Evolutionary conservation across 2,888 invertebrate species (phyloP).

Genomic region (Rhimphoctona megacephalus): DNA sequence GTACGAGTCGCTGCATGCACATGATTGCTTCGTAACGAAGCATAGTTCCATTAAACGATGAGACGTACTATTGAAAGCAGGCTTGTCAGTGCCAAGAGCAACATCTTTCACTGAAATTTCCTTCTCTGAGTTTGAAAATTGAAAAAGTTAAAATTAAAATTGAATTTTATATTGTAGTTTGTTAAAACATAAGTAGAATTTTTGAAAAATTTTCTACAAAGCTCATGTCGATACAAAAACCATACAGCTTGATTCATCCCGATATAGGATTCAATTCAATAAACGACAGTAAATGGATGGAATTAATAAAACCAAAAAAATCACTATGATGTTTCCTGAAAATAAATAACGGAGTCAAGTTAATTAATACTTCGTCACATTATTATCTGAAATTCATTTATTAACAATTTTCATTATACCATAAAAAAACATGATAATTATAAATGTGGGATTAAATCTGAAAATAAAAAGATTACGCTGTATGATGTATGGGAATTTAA

Average conservation of each 20-base stretch:
- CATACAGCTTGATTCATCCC: background rate
- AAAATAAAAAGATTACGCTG: background rate
- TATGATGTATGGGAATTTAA: background rate
- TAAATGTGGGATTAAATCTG: background rate
- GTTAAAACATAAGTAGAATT: too few relatives aligned
- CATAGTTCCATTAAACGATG: conserved; percentile 43
- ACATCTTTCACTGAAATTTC: background rate
- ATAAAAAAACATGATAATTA: background rate
- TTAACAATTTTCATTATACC: background rate
- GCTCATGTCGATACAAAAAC: background rate
- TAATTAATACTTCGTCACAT: background rate
- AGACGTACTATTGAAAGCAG: background rate
- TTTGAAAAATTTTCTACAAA: background rate
- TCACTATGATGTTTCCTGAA: background rate
- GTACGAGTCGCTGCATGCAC: background rate
- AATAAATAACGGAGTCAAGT: background rate
- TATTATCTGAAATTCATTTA: background rate
- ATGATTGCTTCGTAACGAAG: conserved; percentile 33
- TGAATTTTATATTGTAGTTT: background rate
- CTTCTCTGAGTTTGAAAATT: background rate
- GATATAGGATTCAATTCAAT: background rate
- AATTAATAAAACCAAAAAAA: too few relatives aligned
- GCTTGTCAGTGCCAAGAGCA: background rate
- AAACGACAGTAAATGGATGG: background rate
- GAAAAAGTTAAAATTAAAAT: background rate